Conservation (phyloP, 2,888 invertebrate genomes). For the Sesia apiformis region DNA sequence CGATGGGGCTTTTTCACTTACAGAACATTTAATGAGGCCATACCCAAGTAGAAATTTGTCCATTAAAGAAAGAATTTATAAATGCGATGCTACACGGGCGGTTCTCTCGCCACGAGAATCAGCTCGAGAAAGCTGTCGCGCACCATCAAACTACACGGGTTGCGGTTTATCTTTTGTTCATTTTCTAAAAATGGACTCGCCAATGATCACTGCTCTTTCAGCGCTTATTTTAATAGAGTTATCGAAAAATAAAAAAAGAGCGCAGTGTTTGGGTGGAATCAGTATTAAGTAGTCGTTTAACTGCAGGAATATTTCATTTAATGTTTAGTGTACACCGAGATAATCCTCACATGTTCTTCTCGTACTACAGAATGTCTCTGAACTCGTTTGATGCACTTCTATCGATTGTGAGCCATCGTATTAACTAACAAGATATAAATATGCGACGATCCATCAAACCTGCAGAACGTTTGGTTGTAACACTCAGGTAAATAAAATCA, state of each 20-base stretch:
- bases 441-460: background rate
- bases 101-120: background rate
- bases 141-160: background rate
- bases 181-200: background rate
- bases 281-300: background rate
- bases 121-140: background rate
- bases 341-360: background rate
- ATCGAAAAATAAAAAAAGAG: background rate
- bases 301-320: background rate
- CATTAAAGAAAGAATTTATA: background rate
- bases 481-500: background rate
- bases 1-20: no score
- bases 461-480: background rate
- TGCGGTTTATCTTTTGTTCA: no score
- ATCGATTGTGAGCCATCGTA: background rate
- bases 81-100: background rate
- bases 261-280: background rate
- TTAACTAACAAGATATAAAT: background rate
- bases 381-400: background rate
- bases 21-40: no score
- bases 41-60: no score
- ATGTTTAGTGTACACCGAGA: background rate
- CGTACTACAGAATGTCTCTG: no score
- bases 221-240: background rate
- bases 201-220: background rate